Percentiles rank a stretch among this genome's conserved stretches.
phyloP scores from a whole-genome alignment of 2,797 vertebrate genomes.

The Lepilemur ruficaudatus region DNA sequence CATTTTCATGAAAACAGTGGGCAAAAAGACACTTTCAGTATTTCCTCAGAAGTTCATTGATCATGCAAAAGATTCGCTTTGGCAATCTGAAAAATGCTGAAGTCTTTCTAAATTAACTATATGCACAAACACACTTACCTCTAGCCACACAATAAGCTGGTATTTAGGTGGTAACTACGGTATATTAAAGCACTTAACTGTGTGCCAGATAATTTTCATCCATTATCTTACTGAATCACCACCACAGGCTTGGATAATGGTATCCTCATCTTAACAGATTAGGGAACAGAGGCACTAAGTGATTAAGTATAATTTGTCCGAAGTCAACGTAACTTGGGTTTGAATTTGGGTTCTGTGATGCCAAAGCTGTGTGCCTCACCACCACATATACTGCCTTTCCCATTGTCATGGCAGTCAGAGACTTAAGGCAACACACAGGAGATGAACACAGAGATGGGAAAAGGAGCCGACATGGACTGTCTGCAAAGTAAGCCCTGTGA shows the following conservation, averaged over 20 bases:
- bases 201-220: background rate
- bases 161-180: background rate
- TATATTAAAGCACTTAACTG: background rate
- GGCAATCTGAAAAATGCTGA: background rate
- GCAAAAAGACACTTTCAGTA: background rate
- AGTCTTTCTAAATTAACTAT: background rate
- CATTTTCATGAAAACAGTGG: background rate
- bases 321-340: background rate
- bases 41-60: constrained; percentile 7
- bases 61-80: background rate
- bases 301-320: background rate
- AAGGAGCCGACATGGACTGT: background rate
- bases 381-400: background rate
- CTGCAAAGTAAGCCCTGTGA: background rate
- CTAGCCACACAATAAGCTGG: background rate
- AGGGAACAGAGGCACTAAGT: background rate
- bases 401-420: background rate
- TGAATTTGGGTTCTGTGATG: background rate
- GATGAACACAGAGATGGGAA: background rate
- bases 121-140: background rate
- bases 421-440: background rate
- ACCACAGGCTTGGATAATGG: background rate
- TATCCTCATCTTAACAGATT: background rate
- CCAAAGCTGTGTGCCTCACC: background rate
- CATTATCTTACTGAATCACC: background rate